These are phyloP conservation scores for Tragelaphus imberbis DNA, from an alignment of 2,113 vertebrate species.

Conservation along the genomic window DNA sequence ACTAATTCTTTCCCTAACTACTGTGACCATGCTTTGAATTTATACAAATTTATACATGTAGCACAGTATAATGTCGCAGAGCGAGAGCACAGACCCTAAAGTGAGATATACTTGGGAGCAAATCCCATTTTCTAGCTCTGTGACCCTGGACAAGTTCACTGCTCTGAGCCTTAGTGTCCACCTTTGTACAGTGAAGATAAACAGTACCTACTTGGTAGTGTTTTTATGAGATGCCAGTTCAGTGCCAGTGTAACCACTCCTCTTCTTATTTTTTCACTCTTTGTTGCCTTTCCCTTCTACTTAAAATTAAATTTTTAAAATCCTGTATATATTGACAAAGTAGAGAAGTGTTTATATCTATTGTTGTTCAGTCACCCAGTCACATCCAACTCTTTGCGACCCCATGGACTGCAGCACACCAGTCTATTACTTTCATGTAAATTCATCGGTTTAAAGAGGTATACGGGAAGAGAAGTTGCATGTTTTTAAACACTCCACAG, in stretches of 20 bases:
- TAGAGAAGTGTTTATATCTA: background rate
- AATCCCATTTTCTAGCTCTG: background rate
- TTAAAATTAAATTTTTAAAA: slow-evolving; percentile 10
- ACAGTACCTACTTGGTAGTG: background rate
- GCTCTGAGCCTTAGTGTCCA: background rate
- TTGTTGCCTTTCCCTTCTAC: background rate
- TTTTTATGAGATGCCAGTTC: background rate
- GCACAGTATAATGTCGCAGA: background rate
- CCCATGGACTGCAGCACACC: background rate
- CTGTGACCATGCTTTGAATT: background rate
- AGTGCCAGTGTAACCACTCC: background rate
- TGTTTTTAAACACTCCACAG: background rate
- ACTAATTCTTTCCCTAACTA: background rate
- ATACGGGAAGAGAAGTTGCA: background rate
- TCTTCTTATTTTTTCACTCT: background rate
- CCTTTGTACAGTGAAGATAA: background rate
- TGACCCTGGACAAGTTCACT: background rate
- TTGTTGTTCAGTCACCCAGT: background rate
- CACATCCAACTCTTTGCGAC: background rate
- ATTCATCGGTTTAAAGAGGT: background rate
- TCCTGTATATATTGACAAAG: background rate
- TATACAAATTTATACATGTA: background rate
- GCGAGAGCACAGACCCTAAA: too few species aligned
- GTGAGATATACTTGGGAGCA: background rate
- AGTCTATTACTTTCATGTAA: background rate